Base-by-base conservation (phyloP, 2,797 vertebrate genomes). In the Alca torda region DNA sequence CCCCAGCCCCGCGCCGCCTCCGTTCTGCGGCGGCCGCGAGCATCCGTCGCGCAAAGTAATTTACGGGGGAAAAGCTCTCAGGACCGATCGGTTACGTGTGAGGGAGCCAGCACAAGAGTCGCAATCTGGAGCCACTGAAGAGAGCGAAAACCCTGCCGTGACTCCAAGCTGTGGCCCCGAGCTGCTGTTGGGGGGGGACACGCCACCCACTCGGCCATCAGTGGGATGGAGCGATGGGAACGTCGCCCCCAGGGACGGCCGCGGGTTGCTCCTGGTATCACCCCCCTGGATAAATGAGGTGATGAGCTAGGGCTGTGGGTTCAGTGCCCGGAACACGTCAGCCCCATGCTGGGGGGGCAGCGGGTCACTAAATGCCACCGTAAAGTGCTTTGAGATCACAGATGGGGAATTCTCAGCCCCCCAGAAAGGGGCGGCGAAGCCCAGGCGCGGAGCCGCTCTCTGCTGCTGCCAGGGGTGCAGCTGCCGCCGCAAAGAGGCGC, bases 71-170 rank as follows among this genome's bases (percentile, higher is more conserved):
- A 93, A 96, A 95, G 63, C 97, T 96, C 96, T 43, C 91, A 79
- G 97, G 97, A 97, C 84, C 96, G 60, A 94, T 98, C 25, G 78
- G 98, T 97, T 98, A 96, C 95, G 67, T 89, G 69, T 75, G 94
- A 97, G 92, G 93, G 60, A 97, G 64, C 81, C 84, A 14, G 97
- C 94, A 69, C 81, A 46, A 76, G 97, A 74, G 64, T 93, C 25
- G 82, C 97, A 97, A 96, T 96, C 97, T 97, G 97, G 97, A 97
- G 96, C 80, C 81, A 61, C 89, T 72, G 96, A 97, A 96, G 96
- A 82, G 89, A 94, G 33, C 23, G 33, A 88, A 97, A 94, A 89
- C 82, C 95, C 97, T 83, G 10, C 77, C 41, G 91, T 75, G 60
- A 95, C 73, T 60, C 76, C 73, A 93, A 76, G 95, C 88, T 51